Evolutionary conservation across 2,888 invertebrate genomes (phyloP), one percentile per base, ranked within the genome.

Genomic region (Rhagium mordax): DNA sequence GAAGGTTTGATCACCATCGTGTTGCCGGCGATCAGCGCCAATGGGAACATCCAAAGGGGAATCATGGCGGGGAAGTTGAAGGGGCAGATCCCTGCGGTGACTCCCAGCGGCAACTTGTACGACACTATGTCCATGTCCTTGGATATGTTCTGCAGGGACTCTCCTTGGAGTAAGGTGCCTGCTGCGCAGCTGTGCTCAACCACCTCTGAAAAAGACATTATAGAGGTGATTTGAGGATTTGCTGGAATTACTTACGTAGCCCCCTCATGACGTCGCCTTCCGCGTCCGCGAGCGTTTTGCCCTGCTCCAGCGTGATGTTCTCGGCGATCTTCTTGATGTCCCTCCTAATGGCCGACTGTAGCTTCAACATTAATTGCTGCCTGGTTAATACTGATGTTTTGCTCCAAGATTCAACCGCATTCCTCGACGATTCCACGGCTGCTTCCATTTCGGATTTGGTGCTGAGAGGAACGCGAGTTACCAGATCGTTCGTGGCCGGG

Each of bases 1-100:
- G 98, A 99, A 0, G 99, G 99, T 89, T 96, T 99, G 84, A 99
- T 90, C 68, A 99, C 90, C 88, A 95, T 95, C 0, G 99, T 96
- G 88, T 99, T 99, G 59, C 99, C 99, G 67, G 98, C 96, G 5
- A 96, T 94, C 48, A 95, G 89, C 15, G 95, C 93, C 60, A 95
- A 89, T 0, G 96, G 95, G 91, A 95, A 95, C 92, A 95, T 95
- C 99, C 99, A 99, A 3, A 99, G 90, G 0, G 99, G 99, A 81
- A 99, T 98, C 99, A 99, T 99, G 29, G 99, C 99, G 0, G 99
- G 99, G 88, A 99, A 99, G 88, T 99, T 99, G 88, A 99, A 99
- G 0, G 98, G 98, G n/a, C 97, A 95, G 82, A 99, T 97, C 61
- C 98, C 98, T 84, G 94, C 97, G 18, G 95, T 95, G 1, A 98